A percentile compares a stretch with the other conserved stretches of the same genome.
Conservation (phyloP, 2,113 vertebrate species). For the Acrocephalus arundinaceus region DNA sequence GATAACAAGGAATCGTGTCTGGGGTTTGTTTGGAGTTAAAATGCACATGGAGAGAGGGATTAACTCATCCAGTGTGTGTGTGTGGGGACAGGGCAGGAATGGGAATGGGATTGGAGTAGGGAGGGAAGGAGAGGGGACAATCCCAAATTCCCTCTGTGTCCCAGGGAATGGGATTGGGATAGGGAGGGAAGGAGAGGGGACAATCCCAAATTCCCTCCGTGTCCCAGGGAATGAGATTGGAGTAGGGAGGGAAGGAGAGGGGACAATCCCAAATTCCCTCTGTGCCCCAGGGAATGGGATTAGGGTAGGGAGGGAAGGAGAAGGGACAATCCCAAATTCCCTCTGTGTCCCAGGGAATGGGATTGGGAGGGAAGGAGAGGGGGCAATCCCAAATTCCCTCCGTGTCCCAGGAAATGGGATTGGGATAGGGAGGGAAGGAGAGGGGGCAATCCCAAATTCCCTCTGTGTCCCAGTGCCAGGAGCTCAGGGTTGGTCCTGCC, state of each 20-base stretch:
- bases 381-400: rapidly evolving
- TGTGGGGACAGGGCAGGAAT: not conserved
- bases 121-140: not conserved
- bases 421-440: no score
- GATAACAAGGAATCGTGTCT: not conserved
- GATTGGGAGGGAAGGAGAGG: not conserved
- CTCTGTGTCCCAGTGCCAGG: rapidly evolving
- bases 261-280: no score
- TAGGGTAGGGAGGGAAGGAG: no score
- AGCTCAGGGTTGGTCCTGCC: rapidly evolving
- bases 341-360: not conserved
- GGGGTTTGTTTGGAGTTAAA: not conserved
- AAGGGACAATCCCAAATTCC: no score
- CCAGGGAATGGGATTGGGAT: no score
- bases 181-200: no score
- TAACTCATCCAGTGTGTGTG: not conserved
- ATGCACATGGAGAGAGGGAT: not conserved
- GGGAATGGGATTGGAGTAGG: not conserved
- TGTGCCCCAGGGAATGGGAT: no score
- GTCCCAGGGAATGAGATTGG: no score
- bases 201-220: no score
- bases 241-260: no score
- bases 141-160: rapidly evolving
- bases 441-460: no score
- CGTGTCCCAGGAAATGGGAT: no score